Base-by-base conservation (phyloP, 1,140 invertebrate genomes). In the Eupristina koningsbergeri region DNA sequence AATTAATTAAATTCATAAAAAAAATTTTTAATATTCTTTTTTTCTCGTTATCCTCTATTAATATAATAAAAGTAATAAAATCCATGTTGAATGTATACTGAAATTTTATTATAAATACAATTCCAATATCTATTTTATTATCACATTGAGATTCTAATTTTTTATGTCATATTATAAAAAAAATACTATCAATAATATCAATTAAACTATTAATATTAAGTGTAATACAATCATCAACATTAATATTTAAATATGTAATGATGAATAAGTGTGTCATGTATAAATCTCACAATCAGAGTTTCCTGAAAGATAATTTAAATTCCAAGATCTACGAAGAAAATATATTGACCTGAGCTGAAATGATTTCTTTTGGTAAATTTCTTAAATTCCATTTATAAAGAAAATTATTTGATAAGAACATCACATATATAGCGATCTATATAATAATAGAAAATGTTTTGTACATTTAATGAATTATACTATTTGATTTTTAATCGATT, bases 371-470 rank as follows among this genome's bases (percentile, higher is more conserved):
- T 3, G 29, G n/a, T 34, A 22, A 67, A 67, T 36, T 36, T 15
- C 64, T 19, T 67, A 67, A 36, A 34, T 39, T 67, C 64, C 64
- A 36, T 34, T 31, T 67, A 67, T 11, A 11, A 8, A 67, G 34
- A 67, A 36, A 67, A 67, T 67, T 31, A 36, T 6, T 67, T 67
- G 15, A 15, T 29, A 13, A 64, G n/a, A 31, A 6, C 17, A 0
- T n/a, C 11, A 64, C 29, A 3, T 64, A 31, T 31, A 64, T 3
- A 61, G 58, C 15, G 7, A 29, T 64, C 9, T 29, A 29, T 11
- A 31, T 29, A 67, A 67, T 67, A 67, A 67, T 67, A 36, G 36
- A 15, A 67, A 67, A 39, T 67, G 64, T 13, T 64, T 64, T 58
- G 26, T 58, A 19, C 9, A 58, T 9, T 58, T 58, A 58, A 9